phyloP scores from a whole-genome alignment of 2,113 vertebrate species.

The Protobothrops flavoviridis region DNA sequence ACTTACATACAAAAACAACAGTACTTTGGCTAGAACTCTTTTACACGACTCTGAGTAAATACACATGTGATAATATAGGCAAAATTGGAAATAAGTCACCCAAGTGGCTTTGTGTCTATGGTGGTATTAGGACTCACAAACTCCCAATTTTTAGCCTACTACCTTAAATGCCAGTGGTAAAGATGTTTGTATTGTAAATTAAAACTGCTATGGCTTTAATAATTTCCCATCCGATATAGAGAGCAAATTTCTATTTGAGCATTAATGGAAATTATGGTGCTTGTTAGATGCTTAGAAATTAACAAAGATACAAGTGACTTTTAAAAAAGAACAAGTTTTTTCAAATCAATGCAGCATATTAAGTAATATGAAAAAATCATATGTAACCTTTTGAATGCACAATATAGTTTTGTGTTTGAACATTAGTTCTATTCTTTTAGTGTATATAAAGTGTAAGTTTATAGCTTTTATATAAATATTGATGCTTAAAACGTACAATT shows the following conservation, averaged over 20 bases:
- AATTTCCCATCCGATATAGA: neutral
- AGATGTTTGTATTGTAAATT: neutral
- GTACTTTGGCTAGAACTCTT: neutral
- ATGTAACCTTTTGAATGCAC: slow-evolving; percentile 36
- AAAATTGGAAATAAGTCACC: neutral
- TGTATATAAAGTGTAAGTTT: slow-evolving; percentile 28
- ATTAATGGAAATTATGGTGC: neutral
- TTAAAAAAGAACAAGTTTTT: slow-evolving; percentile 49
- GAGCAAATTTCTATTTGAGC: neutral
- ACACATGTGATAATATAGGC: neutral
- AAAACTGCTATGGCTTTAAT: neutral
- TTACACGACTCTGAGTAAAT: neutral
- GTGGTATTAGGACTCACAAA: neutral
- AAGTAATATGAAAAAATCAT: slow-evolving; percentile 44
- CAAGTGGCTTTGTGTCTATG: neutral
- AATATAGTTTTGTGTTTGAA: slow-evolving; percentile 51
- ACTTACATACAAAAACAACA: neutral
- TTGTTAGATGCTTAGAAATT: slow-evolving; percentile 42
- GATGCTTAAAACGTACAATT: slow-evolving; percentile 13
- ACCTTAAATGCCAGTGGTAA: neutral
- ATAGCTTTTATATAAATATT: slow-evolving; percentile 11
- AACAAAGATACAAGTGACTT: slow-evolving; percentile 48
- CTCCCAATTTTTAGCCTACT: neutral
- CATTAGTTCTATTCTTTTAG: slow-evolving; percentile 33
- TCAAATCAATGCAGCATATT: slow-evolving; percentile 33